Evolutionary conservation across 2,113 vertebrate genomes (phyloP).

Genomic region (Osmerus mordax): DNA sequence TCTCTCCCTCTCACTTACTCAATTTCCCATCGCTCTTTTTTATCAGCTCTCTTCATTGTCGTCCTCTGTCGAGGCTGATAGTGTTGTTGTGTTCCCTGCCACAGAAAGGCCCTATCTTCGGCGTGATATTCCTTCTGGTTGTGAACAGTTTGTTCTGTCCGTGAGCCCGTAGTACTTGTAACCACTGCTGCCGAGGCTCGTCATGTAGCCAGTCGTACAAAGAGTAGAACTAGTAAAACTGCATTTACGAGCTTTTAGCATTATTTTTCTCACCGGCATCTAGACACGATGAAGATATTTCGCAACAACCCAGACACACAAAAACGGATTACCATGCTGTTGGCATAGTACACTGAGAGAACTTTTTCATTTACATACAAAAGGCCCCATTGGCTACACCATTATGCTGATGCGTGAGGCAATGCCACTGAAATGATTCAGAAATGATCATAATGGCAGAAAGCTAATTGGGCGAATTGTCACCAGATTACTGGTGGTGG

Average conservation of each 20-base stretch:
- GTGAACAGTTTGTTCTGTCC: too few species aligned
- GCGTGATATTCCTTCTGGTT: too few species aligned
- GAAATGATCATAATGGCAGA: slow-evolving; percentile 48
- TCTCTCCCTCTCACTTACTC: too few species aligned
- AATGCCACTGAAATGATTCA: slow-evolving; percentile 48
- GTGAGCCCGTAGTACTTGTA: too few species aligned
- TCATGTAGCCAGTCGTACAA: too few species aligned
- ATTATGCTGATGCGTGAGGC: slow-evolving; percentile 59
- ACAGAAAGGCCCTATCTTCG: too few species aligned
- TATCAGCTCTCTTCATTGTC: not conserved
- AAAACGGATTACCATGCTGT: slow-evolving; percentile 19
- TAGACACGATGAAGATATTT: not conserved
- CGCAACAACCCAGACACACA: not conserved
- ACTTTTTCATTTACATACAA: slow-evolving; percentile 36
- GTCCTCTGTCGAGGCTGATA: too few species aligned
- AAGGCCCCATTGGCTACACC: slow-evolving; percentile 43
- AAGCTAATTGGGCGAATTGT: slow-evolving; percentile 61
- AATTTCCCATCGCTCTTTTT: not conserved
- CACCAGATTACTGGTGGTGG: slow-evolving; percentile 47
- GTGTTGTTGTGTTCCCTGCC: too few species aligned
- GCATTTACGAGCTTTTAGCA: too few species aligned
- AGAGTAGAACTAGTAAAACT: too few species aligned
- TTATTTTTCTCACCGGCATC: not conserved
- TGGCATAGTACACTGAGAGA: slow-evolving; percentile 25
- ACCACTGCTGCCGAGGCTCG: too few species aligned